A percentile compares a stretch with the other conserved stretches of the same genome.
phyloP scores from a whole-genome alignment of 2,797 vertebrate species.

The Acomys russatus region DNA sequence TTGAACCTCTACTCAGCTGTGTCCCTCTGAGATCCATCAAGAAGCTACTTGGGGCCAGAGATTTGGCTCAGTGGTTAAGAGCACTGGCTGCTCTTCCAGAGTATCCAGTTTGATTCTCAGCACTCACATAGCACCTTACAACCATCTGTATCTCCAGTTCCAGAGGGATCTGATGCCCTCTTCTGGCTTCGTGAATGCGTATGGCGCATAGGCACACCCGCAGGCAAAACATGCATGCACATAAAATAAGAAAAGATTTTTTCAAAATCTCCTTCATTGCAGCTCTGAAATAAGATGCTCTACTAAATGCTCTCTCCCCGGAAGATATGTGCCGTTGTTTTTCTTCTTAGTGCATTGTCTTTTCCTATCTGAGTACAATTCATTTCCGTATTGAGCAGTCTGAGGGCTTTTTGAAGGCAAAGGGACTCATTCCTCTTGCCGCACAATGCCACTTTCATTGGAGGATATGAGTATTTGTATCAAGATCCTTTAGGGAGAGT shows the following conservation, averaged over 20 bases:
- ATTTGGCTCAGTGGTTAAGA: too few species aligned
- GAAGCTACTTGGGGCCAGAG: too few species aligned
- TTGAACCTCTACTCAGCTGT: not conserved
- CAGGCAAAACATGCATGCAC: not conserved
- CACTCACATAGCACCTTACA: not conserved
- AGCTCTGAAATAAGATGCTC: not conserved
- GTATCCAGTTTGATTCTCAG: too few species aligned
- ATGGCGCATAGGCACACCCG: not conserved
- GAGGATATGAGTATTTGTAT: not conserved
- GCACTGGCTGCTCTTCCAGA: not conserved
- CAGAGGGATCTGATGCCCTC: not conserved
- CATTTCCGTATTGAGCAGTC: not conserved
- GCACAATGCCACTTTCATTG: not conserved
- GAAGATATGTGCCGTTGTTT: not conserved
- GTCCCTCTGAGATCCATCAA: not conserved
- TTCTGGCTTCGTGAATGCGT: not conserved
- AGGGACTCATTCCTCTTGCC: not conserved
- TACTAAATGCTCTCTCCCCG: not conserved
- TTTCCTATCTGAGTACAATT: not conserved
- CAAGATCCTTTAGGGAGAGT: not conserved
- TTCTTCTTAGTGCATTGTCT: slow-evolving; percentile 32
- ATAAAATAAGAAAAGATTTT: not conserved
- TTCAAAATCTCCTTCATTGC: not conserved
- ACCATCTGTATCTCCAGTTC: not conserved
- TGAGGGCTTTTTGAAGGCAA: not conserved